A percentile compares a stretch with the other conserved stretches of the same genome.
Conservation (phyloP, 2,113 vertebrate species). For the Heliornis fulica region DNA sequence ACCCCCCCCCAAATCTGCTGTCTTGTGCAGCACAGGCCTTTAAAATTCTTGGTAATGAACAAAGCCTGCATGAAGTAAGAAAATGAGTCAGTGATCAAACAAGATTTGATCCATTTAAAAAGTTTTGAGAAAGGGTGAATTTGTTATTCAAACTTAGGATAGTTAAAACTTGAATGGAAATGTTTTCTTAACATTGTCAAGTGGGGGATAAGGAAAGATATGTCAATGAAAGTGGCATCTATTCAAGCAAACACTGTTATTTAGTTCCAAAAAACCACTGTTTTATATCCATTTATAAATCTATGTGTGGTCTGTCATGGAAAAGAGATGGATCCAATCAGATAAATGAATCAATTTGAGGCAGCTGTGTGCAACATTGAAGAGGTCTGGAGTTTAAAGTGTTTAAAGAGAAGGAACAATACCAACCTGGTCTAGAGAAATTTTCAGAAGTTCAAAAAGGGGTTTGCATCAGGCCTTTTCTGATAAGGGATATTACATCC, state of each 20-base stretch:
- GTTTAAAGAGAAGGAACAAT: neutral
- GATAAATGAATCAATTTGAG: neutral
- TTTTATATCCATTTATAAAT: neutral
- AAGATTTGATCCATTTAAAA: neutral
- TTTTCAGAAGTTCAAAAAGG: neutral
- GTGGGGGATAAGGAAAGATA: neutral
- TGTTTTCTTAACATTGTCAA: neutral
- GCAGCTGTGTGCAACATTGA: neutral
- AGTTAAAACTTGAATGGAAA: neutral
- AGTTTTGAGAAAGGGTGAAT: neutral
- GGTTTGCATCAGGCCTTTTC: neutral
- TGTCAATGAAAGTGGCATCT: neutral
- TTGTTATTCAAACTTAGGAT: neutral
- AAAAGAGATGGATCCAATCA: neutral
- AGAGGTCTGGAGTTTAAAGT: neutral
- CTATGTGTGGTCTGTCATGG: too few relatives aligned
- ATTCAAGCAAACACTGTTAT: neutral
- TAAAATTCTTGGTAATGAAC: neutral
- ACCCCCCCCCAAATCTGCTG: neutral
- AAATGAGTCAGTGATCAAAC: neutral
- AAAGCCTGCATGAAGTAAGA: neutral
- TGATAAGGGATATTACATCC: neutral
- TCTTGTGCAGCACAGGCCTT: neutral
- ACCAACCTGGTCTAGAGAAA: neutral
- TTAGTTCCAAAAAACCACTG: neutral